phyloP scores from a whole-genome alignment of 2,888 invertebrate genomes.

The Agonopterix arenella region DNA sequence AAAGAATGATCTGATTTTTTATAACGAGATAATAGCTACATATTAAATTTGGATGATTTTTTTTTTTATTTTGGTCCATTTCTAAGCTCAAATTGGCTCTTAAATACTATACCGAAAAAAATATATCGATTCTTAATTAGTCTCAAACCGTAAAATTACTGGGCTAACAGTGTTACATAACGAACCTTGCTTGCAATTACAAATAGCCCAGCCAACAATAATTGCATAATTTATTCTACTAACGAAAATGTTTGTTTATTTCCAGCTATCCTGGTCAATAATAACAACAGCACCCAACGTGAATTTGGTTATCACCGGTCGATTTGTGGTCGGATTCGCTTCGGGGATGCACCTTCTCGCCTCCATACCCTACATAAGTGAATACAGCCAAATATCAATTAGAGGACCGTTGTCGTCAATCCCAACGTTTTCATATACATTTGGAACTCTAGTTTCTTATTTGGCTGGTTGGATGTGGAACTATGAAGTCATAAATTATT shows the following conservation, averaged over 20 bases:
- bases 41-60: too few species aligned
- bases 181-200: too few species aligned
- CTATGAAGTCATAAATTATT: slow-evolving; percentile 29
- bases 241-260: slow-evolving; percentile 5
- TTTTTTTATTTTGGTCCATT: too few species aligned
- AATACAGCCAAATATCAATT: slow-evolving; percentile 45
- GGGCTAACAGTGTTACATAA: too few species aligned
- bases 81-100: too few species aligned
- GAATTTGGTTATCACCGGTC: slow-evolving; percentile 42
- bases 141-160: too few species aligned
- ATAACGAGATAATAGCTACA: too few species aligned
- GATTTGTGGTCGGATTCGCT: slow-evolving; percentile 71
- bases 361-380: slow-evolving; percentile 68
- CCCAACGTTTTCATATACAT: slow-evolving; percentile 16
- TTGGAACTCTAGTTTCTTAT: slow-evolving; percentile 27
- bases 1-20: too few species aligned
- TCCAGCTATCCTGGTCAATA: slow-evolving; percentile 33
- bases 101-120: too few species aligned
- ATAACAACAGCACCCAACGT: slow-evolving; percentile 23
- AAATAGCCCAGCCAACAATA: too few species aligned
- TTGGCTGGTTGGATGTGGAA: slow-evolving; percentile 31
- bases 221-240: too few species aligned
- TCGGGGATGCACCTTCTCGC: slow-evolving; percentile 60
- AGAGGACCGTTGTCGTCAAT: slow-evolving; percentile 21
- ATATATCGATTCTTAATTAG: too few species aligned